phyloP scores from a whole-genome alignment of 2,888 invertebrate species.

The Formica aserva region DNA sequence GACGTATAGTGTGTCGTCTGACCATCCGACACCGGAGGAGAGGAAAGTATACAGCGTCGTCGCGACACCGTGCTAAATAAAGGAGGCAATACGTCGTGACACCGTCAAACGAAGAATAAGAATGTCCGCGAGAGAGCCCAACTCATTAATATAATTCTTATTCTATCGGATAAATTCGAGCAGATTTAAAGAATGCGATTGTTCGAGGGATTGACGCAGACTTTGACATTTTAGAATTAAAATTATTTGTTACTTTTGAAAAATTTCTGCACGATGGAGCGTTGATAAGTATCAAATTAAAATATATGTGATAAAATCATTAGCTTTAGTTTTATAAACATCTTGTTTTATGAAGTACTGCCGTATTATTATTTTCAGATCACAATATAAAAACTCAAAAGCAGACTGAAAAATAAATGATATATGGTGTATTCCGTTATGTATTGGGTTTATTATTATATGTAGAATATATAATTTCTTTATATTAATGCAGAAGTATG shows the following conservation, averaged over 20 bases:
- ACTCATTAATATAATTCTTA: neutral
- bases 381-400: too few relatives aligned
- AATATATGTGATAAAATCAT: neutral
- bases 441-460: neutral
- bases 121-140: neutral
- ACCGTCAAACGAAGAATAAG: conserved; percentile 11
- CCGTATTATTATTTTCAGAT: too few relatives aligned
- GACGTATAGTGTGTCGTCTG: conserved; percentile 41
- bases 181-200: neutral
- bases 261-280: neutral
- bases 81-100: conserved; percentile 18
- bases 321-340: neutral
- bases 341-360: too few relatives aligned
- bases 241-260: neutral
- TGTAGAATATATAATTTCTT: neutral
- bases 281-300: neutral
- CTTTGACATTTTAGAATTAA: neutral
- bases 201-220: neutral
- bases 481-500: neutral
- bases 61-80: neutral
- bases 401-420: too few relatives aligned
- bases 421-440: too few relatives aligned
- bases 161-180: neutral
- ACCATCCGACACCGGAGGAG: conserved; percentile 12
- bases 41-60: neutral